Evolutionary conservation across 1,140 invertebrate genomes (phyloP).

Genomic region (Drosophila biarmipes): DNA sequence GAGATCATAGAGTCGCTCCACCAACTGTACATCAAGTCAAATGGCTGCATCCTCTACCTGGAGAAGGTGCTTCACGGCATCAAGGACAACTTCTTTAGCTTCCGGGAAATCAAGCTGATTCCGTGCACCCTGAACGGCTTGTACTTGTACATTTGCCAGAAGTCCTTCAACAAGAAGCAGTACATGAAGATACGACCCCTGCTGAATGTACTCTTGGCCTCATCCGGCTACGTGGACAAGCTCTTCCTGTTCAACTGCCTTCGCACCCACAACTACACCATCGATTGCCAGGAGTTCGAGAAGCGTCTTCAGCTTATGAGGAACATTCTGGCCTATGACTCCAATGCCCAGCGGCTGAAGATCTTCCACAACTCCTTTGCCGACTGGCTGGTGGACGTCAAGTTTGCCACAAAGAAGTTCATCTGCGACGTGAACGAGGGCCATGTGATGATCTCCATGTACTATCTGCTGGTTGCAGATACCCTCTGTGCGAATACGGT

Average conservation of each 20-base stretch:
- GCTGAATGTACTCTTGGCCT: slow-evolving; percentile 94
- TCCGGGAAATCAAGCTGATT: slow-evolving; percentile 93
- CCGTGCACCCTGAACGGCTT: slow-evolving; percentile 97
- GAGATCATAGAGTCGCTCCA: slow-evolving; percentile 97
- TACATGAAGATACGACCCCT: slow-evolving; percentile 92
- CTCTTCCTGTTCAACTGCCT: slow-evolving; percentile 92
- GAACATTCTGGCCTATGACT: slow-evolving; percentile 86
- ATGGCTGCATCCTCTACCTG: slow-evolving; percentile 97
- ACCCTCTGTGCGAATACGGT: slow-evolving; percentile 82
- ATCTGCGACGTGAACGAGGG: slow-evolving; percentile 94
- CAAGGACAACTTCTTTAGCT: slow-evolving; percentile 95
- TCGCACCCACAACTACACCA: slow-evolving; percentile 91
- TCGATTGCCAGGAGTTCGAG: slow-evolving; percentile 94
- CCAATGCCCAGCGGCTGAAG: slow-evolving; percentile 87
- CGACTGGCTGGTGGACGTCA: slow-evolving; percentile 97
- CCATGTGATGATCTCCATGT: slow-evolving; percentile 94
- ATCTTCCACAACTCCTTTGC: slow-evolving; percentile 96
- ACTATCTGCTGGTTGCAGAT: slow-evolving; percentile 88
- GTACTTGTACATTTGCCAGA: slow-evolving; percentile 97
- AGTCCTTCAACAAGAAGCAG: slow-evolving; percentile 94
- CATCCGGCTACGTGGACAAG: slow-evolving; percentile 92
- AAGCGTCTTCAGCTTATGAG: slow-evolving; percentile 91
- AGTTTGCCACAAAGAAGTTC: slow-evolving; percentile 97
- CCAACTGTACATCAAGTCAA: slow-evolving; percentile 97
- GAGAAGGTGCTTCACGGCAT: slow-evolving; percentile 97